Evolutionary conservation across 2,797 vertebrate species (phyloP).

Genomic region (Helarctos malayanus): DNA sequence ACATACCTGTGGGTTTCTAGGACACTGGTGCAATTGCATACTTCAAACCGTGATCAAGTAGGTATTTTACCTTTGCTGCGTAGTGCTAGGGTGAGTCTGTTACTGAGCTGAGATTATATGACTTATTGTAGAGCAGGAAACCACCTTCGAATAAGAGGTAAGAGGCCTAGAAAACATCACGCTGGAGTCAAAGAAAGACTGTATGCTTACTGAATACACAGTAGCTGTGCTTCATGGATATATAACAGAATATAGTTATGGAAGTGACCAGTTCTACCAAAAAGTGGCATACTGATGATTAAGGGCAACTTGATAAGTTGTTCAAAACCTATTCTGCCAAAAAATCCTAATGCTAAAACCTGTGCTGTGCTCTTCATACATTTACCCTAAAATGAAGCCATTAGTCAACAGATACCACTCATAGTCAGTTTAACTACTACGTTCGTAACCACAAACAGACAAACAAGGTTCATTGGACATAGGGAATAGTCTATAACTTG

Average conservation of each 20-base stretch:
- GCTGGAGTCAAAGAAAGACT: not conserved
- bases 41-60: not conserved
- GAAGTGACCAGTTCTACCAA: not conserved
- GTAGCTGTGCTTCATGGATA: not conserved
- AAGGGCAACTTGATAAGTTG: not conserved
- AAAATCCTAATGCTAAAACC: not conserved
- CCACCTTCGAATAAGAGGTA: not conserved
- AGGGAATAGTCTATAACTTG: not conserved
- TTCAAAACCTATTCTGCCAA: not conserved
- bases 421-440: not conserved
- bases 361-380: not conserved
- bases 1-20: not conserved
- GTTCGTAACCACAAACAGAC: not conserved
- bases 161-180: not conserved
- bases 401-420: not conserved
- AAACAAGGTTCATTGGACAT: not conserved
- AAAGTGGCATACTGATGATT: not conserved
- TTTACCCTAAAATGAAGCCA: not conserved
- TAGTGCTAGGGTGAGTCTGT: not conserved
- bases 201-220: not conserved
- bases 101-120: not conserved
- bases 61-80: not conserved
- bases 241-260: not conserved
- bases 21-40: not conserved
- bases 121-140: not conserved